Conservation (phyloP, 2,113 vertebrate species). For the Etheostoma spectabile region DNA sequence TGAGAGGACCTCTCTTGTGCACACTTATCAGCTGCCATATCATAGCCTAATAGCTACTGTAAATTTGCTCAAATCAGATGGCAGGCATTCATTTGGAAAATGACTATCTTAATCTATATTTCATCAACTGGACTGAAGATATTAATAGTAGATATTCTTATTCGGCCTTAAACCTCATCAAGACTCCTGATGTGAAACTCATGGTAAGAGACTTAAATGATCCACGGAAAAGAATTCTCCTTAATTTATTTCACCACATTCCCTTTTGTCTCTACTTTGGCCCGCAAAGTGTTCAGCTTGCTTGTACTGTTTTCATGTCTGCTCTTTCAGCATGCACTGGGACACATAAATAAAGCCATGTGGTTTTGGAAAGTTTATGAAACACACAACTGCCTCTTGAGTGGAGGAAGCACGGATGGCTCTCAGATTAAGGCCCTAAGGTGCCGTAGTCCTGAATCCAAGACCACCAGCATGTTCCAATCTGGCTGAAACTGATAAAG, state of each 20-base stretch:
- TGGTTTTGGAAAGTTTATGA: slow-evolving; percentile 59
- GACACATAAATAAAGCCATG: slow-evolving; percentile 66
- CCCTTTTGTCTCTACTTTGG: slow-evolving; percentile 40
- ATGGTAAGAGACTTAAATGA: slow-evolving; percentile 40
- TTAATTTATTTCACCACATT: slow-evolving; percentile 43
- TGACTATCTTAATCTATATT: slow-evolving; percentile 78
- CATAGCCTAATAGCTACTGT: slow-evolving; percentile 73
- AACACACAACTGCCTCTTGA: slow-evolving; percentile 61
- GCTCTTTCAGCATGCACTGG: slow-evolving; percentile 44
- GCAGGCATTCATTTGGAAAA: slow-evolving; percentile 73
- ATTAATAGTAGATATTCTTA: slow-evolving; percentile 74
- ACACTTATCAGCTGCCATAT: slow-evolving; percentile 67
- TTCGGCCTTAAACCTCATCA: slow-evolving; percentile 68
- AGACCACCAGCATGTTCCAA: slow-evolving; percentile 45
- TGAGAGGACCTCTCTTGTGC: slow-evolving; percentile 53
- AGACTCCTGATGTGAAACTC: slow-evolving; percentile 58
- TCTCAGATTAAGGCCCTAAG: slow-evolving; percentile 70
- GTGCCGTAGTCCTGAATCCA: slow-evolving; percentile 33
- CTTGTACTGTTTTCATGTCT: slow-evolving; percentile 44
- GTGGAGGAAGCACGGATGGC: slow-evolving; percentile 69
- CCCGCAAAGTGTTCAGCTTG: slow-evolving; percentile 48
- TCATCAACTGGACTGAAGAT: slow-evolving; percentile 73
- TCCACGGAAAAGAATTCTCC: slow-evolving; percentile 35
- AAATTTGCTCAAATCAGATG: slow-evolving; percentile 73
- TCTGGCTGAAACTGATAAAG: slow-evolving; percentile 54